Evolutionary conservation across 1,140 invertebrate genomes (phyloP).

Genomic region (Sitobion miscanthi): DNA sequence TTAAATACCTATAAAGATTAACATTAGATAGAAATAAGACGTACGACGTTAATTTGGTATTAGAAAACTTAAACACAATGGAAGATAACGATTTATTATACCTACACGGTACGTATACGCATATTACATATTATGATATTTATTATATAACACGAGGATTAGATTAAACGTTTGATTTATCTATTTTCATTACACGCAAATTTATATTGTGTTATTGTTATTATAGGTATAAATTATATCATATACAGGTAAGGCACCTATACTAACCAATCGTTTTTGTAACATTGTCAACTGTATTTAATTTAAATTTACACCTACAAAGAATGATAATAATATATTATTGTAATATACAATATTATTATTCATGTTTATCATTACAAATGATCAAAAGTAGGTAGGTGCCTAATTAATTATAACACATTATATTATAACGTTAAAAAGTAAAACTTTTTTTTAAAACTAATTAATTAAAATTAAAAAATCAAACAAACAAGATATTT

Average conservation of each 20-base stretch:
- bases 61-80: constrained; percentile 31
- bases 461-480: constrained; percentile 8
- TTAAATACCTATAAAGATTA: neutral
- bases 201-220: neutral
- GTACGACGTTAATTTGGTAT: neutral
- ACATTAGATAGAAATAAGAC: neutral
- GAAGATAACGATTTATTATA: neutral
- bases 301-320: neutral
- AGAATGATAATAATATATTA: neutral
- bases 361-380: neutral
- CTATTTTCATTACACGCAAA: neutral
- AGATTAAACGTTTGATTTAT: neutral
- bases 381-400: neutral
- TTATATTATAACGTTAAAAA: neutral
- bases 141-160: constrained; percentile 7
- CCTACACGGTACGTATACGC: neutral
- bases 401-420: neutral
- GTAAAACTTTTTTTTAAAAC: neutral
- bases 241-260: neutral
- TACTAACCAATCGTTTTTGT: neutral
- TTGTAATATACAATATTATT: neutral
- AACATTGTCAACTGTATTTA: neutral
- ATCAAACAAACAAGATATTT: neutral
- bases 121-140: neutral
- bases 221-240: neutral